These are phyloP conservation scores for Dastarcus helophoroides DNA, from an alignment of 2,888 invertebrate species.

Conservation along the genomic window DNA sequence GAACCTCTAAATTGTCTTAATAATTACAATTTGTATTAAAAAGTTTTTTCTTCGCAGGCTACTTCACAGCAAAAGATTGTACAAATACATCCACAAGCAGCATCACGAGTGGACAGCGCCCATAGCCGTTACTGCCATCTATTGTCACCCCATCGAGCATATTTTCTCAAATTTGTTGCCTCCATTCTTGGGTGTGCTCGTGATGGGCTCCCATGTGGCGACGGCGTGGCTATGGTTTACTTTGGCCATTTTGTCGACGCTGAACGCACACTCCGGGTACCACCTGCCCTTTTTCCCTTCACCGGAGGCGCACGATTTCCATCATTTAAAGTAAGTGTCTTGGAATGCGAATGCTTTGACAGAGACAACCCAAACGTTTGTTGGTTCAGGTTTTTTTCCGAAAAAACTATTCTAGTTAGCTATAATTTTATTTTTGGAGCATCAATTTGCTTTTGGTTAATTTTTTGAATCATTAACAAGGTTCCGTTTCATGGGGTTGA, in stretches of 20 bases:
- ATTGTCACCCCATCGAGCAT: conserved; percentile 70
- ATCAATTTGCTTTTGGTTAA: too few species aligned
- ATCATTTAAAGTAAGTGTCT: conserved; percentile 63
- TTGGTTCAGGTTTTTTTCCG: too few species aligned
- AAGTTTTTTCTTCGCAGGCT: conserved; percentile 40
- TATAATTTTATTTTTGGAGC: too few species aligned
- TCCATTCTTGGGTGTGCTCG: conserved; percentile 59
- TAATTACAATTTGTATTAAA: neutral
- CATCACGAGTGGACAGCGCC: conserved; percentile 87
- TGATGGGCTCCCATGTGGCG: conserved; percentile 66
- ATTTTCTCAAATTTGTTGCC: conserved; percentile 67
- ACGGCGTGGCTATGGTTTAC: conserved; percentile 71
- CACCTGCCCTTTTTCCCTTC: conserved; percentile 78
- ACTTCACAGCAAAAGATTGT: conserved; percentile 60
- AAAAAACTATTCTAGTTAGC: too few species aligned
- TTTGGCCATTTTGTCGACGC: conserved; percentile 63
- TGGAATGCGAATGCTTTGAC: too few species aligned
- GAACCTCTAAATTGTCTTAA: neutral
- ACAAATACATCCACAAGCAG: conserved; percentile 72
- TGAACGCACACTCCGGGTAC: conserved; percentile 76
- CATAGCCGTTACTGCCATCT: conserved; percentile 69
- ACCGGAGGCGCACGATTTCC: conserved; percentile 79
- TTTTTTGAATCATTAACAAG: too few species aligned
- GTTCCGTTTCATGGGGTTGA: too few species aligned
- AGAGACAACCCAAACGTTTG: too few species aligned